Evolutionary conservation across 2,113 vertebrate species (phyloP).

Genomic region (Pholis gunnellus): DNA sequence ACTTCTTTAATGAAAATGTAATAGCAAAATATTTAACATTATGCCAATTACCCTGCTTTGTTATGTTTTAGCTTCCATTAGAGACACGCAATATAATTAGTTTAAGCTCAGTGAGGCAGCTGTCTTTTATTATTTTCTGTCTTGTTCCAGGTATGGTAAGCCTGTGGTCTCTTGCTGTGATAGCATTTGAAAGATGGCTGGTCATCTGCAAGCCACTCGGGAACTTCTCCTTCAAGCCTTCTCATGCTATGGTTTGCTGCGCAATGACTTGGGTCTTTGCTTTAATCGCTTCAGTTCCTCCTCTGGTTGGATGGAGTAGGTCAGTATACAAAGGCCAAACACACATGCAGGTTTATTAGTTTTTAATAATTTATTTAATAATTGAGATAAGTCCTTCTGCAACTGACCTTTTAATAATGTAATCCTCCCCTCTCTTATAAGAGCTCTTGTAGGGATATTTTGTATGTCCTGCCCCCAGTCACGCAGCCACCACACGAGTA

Average conservation of each 20-base stretch:
- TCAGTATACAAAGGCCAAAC: slow-evolving; percentile 56
- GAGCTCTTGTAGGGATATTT: background rate
- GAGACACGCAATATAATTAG: background rate
- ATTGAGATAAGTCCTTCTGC: no score
- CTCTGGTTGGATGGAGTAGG: slow-evolving; percentile 85
- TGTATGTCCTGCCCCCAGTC: background rate
- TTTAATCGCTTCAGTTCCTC: slow-evolving; percentile 71
- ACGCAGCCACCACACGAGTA: background rate
- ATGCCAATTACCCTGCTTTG: background rate
- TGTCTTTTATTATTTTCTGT: slow-evolving; percentile 3
- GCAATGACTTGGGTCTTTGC: slow-evolving; percentile 77
- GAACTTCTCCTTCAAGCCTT: slow-evolving; percentile 77
- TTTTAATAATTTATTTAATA: background rate
- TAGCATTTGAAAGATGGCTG: slow-evolving; percentile 84
- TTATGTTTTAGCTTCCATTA: background rate
- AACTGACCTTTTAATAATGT: no score
- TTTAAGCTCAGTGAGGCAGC: background rate
- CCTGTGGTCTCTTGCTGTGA: slow-evolving; percentile 84
- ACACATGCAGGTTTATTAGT: background rate
- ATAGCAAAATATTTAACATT: background rate
- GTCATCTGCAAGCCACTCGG: slow-evolving; percentile 85
- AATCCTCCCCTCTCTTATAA: background rate
- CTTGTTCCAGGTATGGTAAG: slow-evolving; percentile 81
- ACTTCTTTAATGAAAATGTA: background rate
- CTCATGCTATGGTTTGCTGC: slow-evolving; percentile 80